Conservation (phyloP, 2,888 invertebrate species). For the Apeira syringaria region DNA sequence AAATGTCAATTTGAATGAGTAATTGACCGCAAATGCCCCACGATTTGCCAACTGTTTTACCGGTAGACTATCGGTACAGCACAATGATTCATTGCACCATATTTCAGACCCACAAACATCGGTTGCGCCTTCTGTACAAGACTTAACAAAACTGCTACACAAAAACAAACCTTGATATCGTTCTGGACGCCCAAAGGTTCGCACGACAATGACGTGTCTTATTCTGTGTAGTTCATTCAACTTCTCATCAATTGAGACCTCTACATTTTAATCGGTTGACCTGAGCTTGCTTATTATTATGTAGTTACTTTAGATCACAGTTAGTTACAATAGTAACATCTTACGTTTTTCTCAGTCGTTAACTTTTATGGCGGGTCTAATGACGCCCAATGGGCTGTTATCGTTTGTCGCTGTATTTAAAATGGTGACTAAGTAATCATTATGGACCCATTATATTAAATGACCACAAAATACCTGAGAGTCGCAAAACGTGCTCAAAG, state of each 20-base stretch:
- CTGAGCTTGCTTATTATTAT: constrained; percentile 18
- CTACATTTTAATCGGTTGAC: constrained; percentile 36
- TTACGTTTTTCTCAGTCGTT: constrained; percentile 22
- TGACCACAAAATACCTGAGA: too few species aligned
- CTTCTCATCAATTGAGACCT: constrained; percentile 43
- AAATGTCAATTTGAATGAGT: too few species aligned
- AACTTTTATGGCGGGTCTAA: constrained; percentile 18
- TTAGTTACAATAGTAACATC: constrained; percentile 21
- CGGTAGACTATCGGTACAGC: too few species aligned
- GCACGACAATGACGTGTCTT: constrained; percentile 37
- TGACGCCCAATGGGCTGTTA: constrained; percentile 12
- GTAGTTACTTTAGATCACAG: constrained; percentile 20
- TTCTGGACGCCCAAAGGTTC: constrained; percentile 36
- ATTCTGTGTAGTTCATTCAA: constrained; percentile 47
- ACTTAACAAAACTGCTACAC: too few species aligned
- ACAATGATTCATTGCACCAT: too few species aligned
- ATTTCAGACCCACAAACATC: too few species aligned
- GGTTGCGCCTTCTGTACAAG: too few species aligned
- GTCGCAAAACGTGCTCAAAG: too few species aligned
- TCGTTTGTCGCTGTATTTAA: constrained; percentile 12
- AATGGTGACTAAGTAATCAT: not conserved
- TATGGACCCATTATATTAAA: too few species aligned
- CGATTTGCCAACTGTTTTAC: too few species aligned
- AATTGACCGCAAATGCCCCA: too few species aligned
- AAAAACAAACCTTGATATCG: constrained; percentile 29